Conservation (phyloP, 1,140 invertebrate genomes). For the Ips nitidus region DNA sequence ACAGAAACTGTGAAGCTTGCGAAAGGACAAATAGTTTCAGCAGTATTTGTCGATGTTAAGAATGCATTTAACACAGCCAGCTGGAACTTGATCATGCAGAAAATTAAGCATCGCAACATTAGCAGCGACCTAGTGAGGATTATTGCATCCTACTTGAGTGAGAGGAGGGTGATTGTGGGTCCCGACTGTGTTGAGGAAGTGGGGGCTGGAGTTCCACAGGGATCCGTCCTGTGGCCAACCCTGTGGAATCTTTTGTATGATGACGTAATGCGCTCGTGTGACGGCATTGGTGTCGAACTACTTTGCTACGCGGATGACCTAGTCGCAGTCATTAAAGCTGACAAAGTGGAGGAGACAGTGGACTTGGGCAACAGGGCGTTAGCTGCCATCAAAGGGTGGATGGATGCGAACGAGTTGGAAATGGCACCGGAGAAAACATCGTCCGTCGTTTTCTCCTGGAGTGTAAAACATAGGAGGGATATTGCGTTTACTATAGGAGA, state of each 20-base stretch:
- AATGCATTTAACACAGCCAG: too few relatives aligned
- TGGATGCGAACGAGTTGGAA: neutral
- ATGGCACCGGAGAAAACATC: neutral
- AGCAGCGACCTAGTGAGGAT: too few relatives aligned
- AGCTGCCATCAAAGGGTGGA: neutral
- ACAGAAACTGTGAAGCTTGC: too few relatives aligned
- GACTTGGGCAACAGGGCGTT: neutral
- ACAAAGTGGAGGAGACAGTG: neutral
- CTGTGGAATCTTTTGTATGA: constrained; percentile 53
- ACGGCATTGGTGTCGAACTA: constrained; percentile 16
- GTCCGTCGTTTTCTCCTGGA: neutral
- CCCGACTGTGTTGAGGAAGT: too few relatives aligned
- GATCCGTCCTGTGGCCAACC: constrained; percentile 51
- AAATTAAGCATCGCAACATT: too few relatives aligned
- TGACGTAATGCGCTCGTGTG: constrained; percentile 42
- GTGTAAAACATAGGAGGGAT: neutral
- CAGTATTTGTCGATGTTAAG: too few relatives aligned
- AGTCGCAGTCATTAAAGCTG: constrained; percentile 5
- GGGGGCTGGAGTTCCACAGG: constrained; percentile 51
- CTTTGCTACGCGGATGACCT: constrained; percentile 26
- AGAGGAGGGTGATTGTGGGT: too few relatives aligned
- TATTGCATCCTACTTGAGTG: too few relatives aligned
- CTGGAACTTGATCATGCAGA: too few relatives aligned
- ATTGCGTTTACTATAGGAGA: neutral
- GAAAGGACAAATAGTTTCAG: too few relatives aligned